Percentiles rank a stretch among this genome's conserved stretches.
phyloP scores from a whole-genome alignment of 2,113 vertebrate genomes.

The Candoia aspera region DNA sequence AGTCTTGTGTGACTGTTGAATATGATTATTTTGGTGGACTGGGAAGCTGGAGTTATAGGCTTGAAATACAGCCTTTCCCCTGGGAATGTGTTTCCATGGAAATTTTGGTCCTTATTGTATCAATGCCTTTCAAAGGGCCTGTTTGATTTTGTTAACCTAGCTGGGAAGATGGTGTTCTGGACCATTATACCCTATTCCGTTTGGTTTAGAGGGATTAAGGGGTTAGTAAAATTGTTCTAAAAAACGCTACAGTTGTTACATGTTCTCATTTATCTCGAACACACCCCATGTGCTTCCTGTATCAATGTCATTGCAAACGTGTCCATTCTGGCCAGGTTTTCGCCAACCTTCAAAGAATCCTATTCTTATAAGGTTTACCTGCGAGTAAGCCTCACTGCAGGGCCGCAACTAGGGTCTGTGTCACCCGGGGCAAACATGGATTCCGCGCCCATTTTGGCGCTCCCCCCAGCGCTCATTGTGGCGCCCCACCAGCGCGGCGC shows the following conservation, averaged over 20 bases:
- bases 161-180: not conserved
- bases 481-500: no score
- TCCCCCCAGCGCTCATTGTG: no score
- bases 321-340: not conserved
- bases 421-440: no score
- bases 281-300: not conserved
- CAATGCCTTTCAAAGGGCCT: not conserved
- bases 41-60: not conserved
- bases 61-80: not conserved
- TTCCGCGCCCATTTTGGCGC: no score
- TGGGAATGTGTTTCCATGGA: not conserved
- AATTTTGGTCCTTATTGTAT: not conserved
- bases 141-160: not conserved
- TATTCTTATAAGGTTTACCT: not conserved
- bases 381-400: not conserved
- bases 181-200: not conserved
- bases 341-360: not conserved
- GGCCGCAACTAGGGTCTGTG: no score
- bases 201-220: not conserved
- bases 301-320: not conserved
- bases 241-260: not conserved
- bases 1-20: not conserved
- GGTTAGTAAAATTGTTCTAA: not conserved
- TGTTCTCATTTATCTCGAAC: not conserved
- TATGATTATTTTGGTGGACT: not conserved